Evolutionary conservation across 2,113 vertebrate genomes (phyloP), one percentile per base, ranked within the genome.

Genomic region (Coryphaenoides rupestris): DNA sequence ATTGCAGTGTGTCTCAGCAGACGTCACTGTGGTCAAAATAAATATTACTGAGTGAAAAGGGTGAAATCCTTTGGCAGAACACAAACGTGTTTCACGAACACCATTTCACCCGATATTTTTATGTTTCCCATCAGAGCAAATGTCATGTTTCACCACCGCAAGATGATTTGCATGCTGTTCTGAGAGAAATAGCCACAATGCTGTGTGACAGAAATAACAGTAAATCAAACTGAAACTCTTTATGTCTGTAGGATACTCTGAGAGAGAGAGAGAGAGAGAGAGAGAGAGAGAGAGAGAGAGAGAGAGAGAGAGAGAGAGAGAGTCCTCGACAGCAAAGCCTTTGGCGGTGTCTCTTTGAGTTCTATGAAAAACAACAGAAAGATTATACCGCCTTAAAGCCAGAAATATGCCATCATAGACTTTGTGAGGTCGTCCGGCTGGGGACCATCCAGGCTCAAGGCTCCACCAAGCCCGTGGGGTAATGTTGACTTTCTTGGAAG

Each of bases 401-500:
- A 33, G 28, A 33, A 21, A 58, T 21, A 61, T 21, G 56, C 26
- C 47, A 60, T 63, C 46, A 50, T 19, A 66, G 62, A 57, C 21
- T 21, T 28, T 67, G 21, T 33, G 2, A 28, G 53, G 47, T 21
- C 12, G 58, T 54, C 16, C 3, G 28, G 3, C 28, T 46, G 3
- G 56, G 55, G 57, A 55, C 19, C 12, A 19, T 3, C 55, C 13
- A 16, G 47, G 17, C 47, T 78, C 72, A 65, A 76, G 70, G 53
- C 65, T 28, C 60, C 47, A 76, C 72, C 69, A 76, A 68, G 53
- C 65, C 28, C 62, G 67, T 17, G 7, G 60, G 72, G 75, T 70
- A 65, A 58, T 76, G 73, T 40, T 75, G 74, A 81, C 75, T 64
- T 72, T 74, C 67, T 75, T 83, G 73, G 73, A 79, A 61, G 33